Evolutionary conservation across 2,888 invertebrate genomes (phyloP).

Genomic region (Hypolimnas misippus): DNA sequence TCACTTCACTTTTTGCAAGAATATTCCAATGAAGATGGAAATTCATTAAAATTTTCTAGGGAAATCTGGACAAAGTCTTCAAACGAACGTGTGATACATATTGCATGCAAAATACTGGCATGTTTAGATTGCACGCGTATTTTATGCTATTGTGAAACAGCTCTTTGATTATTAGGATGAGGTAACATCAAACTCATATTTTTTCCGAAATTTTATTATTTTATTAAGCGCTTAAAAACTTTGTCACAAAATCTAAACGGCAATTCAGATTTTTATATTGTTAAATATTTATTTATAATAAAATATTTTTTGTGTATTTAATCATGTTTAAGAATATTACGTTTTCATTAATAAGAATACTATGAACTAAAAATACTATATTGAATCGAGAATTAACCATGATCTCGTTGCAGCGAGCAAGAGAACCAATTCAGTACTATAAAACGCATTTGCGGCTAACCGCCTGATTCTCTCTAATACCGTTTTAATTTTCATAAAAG

Average conservation of each 20-base stretch:
- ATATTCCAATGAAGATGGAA: not conserved
- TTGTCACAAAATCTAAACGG: too few relatives aligned
- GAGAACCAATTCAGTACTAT: constrained; percentile 43
- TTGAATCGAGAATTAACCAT: constrained; percentile 14
- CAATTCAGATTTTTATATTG: too few relatives aligned
- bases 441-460: constrained; percentile 68
- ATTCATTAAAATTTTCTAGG: not conserved
- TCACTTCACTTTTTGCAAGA: not conserved
- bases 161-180: too few relatives aligned
- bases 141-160: too few relatives aligned
- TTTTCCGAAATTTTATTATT: too few relatives aligned
- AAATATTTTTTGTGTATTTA: not conserved
- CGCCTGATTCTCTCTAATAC: constrained; percentile 70
- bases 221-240: too few relatives aligned
- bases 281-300: too few relatives aligned
- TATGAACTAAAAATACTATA: not conserved
- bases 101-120: too few relatives aligned
- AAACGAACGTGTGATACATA: too few relatives aligned
- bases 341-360: not conserved
- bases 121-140: too few relatives aligned
- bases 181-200: too few relatives aligned
- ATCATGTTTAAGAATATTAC: not conserved
- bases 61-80: not conserved
- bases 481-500: constrained; percentile 70
- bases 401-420: constrained; percentile 17